phyloP scores from a whole-genome alignment of 2,113 vertebrate species.

The Erinaceus europaeus region DNA sequence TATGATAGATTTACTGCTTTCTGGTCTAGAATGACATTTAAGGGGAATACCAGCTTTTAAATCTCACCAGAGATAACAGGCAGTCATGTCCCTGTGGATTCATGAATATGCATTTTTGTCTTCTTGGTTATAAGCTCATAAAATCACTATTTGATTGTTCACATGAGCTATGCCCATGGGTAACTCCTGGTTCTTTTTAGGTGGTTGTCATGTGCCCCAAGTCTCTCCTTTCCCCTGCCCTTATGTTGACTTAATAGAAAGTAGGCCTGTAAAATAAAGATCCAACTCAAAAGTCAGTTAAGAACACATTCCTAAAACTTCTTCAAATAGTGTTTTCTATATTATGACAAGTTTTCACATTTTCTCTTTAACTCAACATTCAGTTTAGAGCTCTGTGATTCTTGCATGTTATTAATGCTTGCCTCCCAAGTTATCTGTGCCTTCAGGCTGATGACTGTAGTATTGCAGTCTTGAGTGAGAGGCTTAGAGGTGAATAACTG shows the following conservation, averaged over 20 bases:
- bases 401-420: neutral
- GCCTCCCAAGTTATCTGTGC: neutral
- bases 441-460: neutral
- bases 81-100: neutral
- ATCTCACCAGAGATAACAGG: neutral
- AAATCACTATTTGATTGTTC: neutral
- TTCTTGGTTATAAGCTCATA: neutral
- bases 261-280: neutral
- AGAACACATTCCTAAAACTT: neutral
- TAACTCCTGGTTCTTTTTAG: too few relatives aligned
- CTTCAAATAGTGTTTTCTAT: neutral
- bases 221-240: neutral
- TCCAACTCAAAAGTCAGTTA: slow-evolving; percentile 20
- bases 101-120: neutral
- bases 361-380: slow-evolving; percentile 20
- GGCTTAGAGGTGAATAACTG: neutral
- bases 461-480: neutral
- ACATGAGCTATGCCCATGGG: neutral
- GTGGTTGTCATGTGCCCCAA: neutral
- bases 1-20: neutral
- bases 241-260: neutral
- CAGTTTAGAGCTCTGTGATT: slow-evolving; percentile 5
- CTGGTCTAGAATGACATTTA: too few relatives aligned
- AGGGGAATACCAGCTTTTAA: neutral
- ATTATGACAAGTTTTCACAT: slow-evolving; percentile 28